These are phyloP conservation scores for Mus pahari DNA, from an alignment of 2,113 vertebrate genomes.

Conservation along the genomic window DNA sequence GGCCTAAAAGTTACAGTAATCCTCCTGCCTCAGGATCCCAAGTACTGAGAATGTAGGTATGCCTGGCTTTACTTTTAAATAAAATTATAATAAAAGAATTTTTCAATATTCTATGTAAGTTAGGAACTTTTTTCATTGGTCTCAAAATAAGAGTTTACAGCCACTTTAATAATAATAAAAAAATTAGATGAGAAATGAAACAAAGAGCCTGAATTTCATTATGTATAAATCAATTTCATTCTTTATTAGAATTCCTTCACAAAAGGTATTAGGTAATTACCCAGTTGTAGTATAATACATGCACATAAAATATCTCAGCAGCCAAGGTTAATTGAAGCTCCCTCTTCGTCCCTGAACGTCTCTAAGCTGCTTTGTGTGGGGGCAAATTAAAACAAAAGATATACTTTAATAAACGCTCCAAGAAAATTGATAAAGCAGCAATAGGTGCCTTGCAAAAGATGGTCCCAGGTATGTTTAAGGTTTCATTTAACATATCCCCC, in stretches of 20 bases:
- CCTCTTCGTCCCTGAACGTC: conserved; percentile 84
- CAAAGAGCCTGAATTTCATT: conserved; percentile 83
- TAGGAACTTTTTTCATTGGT: conserved; percentile 58
- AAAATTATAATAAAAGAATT: conserved; percentile 51
- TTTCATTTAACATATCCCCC: conserved; percentile 73
- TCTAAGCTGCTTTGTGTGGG: conserved; percentile 84
- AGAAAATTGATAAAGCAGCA: conserved; percentile 80
- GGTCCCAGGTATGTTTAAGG: conserved; percentile 75
- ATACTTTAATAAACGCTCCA: conserved; percentile 82
- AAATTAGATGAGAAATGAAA: conserved; percentile 86
- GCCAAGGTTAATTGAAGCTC: conserved; percentile 88
- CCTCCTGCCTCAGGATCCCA: neutral
- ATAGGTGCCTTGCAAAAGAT: conserved; percentile 64
- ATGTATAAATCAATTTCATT: conserved; percentile 87
- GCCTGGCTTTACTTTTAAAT: conserved; percentile 9
- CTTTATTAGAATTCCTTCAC: conserved; percentile 88
- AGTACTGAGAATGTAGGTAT: neutral
- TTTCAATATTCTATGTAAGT: conserved; percentile 48
- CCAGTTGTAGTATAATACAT: conserved; percentile 86
- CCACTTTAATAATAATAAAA: conserved; percentile 77
- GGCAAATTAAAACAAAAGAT: conserved; percentile 88
- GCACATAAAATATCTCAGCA: conserved; percentile 87
- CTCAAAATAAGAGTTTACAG: conserved; percentile 80
- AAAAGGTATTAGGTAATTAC: conserved; percentile 89
- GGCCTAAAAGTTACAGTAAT: neutral